Base-by-base conservation (phyloP, 2,797 vertebrate genomes). In the Linurgus olivaceus region DNA sequence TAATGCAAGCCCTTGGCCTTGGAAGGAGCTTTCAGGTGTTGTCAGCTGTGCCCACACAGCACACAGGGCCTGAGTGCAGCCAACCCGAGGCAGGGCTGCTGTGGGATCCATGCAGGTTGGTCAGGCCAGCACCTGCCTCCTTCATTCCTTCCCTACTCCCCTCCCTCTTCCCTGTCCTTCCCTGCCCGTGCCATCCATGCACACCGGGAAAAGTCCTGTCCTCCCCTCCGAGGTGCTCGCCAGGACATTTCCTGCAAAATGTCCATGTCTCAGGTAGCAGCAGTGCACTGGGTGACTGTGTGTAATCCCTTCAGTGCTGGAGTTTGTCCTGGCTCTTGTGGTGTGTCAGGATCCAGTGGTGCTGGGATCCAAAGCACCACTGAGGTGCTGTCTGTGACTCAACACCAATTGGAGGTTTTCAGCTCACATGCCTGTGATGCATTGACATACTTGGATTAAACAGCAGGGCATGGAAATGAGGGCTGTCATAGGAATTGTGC, bases 241-340 rank as follows among this genome's bases (percentile, higher is more conserved):
- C 38, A 9, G 70, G 58, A 37, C 0, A 0, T 48, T 45, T 59
- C 31, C 40, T 16, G n/a, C 23, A 6, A 63, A 35, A 24, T 31
- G 31, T n/a, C 72, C 5, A 0, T 17, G 11, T 59, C 29, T 11
- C n/a, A 15, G 2, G 3, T 38, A 31, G 61, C 1, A 3, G 5
- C 48, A 15, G 38, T 2, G 23, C 35, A 11, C 2, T 3, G 57
- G 23, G 44, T 37, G 1, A 9, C 21, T 21, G 23, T 2, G 2
- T 42, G 47, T 33, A 37, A 26, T 17, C 50, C 33, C 57, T 66
- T 45, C 5, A 1, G 25, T 35, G 78, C 65, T 33, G 70, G 73
- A 55, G 42, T 67, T 65, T 66, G 54, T 47, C 75, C 31, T 26
- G 45, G n/a, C 50, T 50, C n/a, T 37, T 55, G 51, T 48, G 79